Evolutionary conservation across 2,113 vertebrate genomes (phyloP), one percentile per base, ranked within the genome.

Genomic region (Egretta garzetta): DNA sequence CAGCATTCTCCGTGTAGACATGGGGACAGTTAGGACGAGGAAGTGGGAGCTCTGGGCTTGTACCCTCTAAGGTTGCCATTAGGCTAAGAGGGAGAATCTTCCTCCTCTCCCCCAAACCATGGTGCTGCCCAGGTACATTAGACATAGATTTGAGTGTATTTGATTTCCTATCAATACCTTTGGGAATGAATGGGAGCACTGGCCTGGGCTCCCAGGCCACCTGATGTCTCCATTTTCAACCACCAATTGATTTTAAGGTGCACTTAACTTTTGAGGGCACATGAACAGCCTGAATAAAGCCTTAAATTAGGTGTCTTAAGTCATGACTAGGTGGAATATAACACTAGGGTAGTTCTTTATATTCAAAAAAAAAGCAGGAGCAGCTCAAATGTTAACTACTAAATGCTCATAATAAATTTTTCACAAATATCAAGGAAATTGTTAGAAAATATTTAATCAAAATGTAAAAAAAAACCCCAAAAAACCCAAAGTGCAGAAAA

Each of bases 1-100:
- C 0, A 0, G 11, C 0, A 0, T 47, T 68, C 21, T 88, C 1
- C 2, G 9, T 28, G 23, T 16, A 16, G 26, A 64, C 16, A 11
- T 3, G 14, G 32, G 17, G 10, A 23, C 21, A 43, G 64, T 18
- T 33, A 64, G 63, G 45, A 86, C 19, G 14, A 72, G 27, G 22
- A 66, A 84, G 37, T 19, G 4, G 35, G 28, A 88, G 53, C 20
- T 47, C 30, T 12, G 45, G 26, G 53, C 22, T 91, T 2, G 2
- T 74, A 33, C 2, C 12, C 8, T 67, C 52, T 89, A 23, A 15
- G 37, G 15, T 23, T 91, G 27, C 41, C 33, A 12, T 60, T 41
- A 70, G 37, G 47, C 50, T 84, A 64, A 93, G 67, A 22, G 8
- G 11, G 26, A 74, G 50, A 67, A 53, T 59, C 59, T 39, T 91